Evolutionary conservation across 1,140 invertebrate genomes (phyloP).

Genomic region (Brachionus rotundiformis): DNA sequence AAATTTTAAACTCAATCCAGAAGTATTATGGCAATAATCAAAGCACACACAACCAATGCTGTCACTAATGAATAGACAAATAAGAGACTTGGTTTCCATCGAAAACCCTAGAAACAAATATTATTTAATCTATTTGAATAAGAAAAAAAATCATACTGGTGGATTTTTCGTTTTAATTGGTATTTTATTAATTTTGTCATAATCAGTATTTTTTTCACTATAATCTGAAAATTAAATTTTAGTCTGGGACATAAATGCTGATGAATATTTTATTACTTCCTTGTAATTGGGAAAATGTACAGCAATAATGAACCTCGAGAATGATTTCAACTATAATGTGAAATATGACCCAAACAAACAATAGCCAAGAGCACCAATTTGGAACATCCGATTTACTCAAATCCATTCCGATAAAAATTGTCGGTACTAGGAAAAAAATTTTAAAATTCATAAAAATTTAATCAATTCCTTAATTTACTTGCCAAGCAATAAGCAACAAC

Average conservation of each 20-base stretch:
- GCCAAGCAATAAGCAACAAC: slow-evolving; percentile 45
- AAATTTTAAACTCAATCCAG: not conserved
- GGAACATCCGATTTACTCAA: not conserved
- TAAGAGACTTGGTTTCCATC: slow-evolving; percentile 45
- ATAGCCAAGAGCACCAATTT: slow-evolving; percentile 46
- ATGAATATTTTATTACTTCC: slow-evolving; percentile 22
- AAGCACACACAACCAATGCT: slow-evolving; percentile 27
- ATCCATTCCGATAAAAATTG: slow-evolving; percentile 52
- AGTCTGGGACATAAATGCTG: not conserved
- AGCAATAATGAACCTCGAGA: slow-evolving; percentile 51
- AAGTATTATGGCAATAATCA: slow-evolving; percentile 40
- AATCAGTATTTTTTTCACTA: slow-evolving; percentile 50
- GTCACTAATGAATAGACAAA: slow-evolving; percentile 49
- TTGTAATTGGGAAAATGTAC: slow-evolving; percentile 51
- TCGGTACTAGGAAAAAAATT: slow-evolving; percentile 17
- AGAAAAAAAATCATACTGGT: not conserved
- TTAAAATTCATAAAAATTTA: not conserved
- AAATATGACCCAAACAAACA: slow-evolving; percentile 52
- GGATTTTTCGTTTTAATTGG: slow-evolving; percentile 34
- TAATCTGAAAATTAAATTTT: slow-evolving; percentile 35
- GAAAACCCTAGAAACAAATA: slow-evolving; percentile 23
- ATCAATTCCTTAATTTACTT: slow-evolving; percentile 36
- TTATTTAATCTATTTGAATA: not conserved
- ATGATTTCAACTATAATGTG: slow-evolving; percentile 51
- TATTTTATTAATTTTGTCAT: slow-evolving; percentile 51